Evolutionary conservation across 2,888 invertebrate genomes (phyloP).

Genomic region (Netelia fuscicornis): DNA sequence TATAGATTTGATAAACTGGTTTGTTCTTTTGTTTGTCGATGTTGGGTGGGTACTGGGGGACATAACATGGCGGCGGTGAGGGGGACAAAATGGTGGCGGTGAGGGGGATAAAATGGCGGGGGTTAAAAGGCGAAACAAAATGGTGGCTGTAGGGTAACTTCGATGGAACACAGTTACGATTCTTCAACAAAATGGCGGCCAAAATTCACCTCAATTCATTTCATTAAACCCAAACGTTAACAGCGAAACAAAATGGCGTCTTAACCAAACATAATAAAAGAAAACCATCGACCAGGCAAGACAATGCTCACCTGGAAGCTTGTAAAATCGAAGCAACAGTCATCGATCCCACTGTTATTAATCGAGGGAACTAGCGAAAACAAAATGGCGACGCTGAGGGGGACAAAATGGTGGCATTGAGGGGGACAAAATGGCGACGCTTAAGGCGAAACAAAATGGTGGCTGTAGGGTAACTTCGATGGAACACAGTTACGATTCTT

Average conservation of each 20-base stretch:
- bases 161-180: background rate
- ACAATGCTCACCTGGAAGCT: background rate
- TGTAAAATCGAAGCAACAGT: background rate
- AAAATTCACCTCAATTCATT: too few relatives aligned
- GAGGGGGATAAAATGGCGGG: background rate
- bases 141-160: background rate
- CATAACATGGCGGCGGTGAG: background rate
- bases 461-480: background rate
- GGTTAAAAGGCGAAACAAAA: background rate
- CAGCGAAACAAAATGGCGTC: background rate
- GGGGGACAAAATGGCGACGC: too few relatives aligned
- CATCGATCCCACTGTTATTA: too few relatives aligned
- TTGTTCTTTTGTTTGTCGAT: too few relatives aligned
- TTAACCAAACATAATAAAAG: background rate
- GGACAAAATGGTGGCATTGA: too few relatives aligned
- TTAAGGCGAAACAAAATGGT: too few relatives aligned
- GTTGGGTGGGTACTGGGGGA: background rate
- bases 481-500: background rate
- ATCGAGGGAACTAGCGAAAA: background rate
- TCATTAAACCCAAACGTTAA: too few relatives aligned
- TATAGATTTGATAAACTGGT: background rate
- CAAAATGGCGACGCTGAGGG: too few relatives aligned
- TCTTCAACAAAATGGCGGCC: slow-evolving; percentile 17
- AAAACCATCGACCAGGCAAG: background rate
- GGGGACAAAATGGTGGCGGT: background rate